Conservation (phyloP, 2,888 invertebrate species). For the Apamea epomidion region DNA sequence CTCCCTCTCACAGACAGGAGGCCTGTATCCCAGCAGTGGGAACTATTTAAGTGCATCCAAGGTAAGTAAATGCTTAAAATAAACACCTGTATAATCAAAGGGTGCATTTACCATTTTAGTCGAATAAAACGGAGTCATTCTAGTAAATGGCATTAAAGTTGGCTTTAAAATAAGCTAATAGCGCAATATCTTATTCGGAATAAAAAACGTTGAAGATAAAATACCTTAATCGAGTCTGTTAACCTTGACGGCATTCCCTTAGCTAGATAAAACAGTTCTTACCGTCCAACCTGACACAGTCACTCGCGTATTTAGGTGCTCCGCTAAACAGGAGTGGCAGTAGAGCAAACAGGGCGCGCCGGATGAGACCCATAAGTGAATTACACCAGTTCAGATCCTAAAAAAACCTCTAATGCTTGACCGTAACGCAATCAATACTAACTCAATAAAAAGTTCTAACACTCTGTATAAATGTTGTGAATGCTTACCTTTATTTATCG, state of each 20-base stretch:
- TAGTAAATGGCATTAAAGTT: conserved; percentile 11
- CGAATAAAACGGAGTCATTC: background rate
- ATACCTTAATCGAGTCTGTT: conserved; percentile 8
- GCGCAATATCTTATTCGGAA: conserved; percentile 10
- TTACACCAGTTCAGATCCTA: conserved; percentile 17
- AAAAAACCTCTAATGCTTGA: conserved; percentile 14
- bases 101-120: conserved; percentile 12
- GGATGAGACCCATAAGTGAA: conserved; percentile 22
- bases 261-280: conserved; percentile 18
- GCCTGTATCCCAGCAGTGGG: background rate
- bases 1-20: background rate
- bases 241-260: conserved; percentile 21
- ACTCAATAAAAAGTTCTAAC: conserved; percentile 6
- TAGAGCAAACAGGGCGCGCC: conserved; percentile 25
- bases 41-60: background rate
- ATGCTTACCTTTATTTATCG: conserved; percentile 21
- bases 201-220: conserved; percentile 36
- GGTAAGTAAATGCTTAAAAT: background rate
- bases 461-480: background rate
- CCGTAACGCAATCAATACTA: conserved; percentile 23
- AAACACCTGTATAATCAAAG: background rate
- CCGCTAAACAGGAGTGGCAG: conserved; percentile 21
- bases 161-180: conserved; percentile 7
- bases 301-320: conserved; percentile 11
- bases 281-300: conserved; percentile 1